A percentile compares a stretch with the other conserved stretches of the same genome.
Evolutionary conservation across 2,888 invertebrate species (phyloP).

Genomic region (Dyspetes luteomarginatus): DNA sequence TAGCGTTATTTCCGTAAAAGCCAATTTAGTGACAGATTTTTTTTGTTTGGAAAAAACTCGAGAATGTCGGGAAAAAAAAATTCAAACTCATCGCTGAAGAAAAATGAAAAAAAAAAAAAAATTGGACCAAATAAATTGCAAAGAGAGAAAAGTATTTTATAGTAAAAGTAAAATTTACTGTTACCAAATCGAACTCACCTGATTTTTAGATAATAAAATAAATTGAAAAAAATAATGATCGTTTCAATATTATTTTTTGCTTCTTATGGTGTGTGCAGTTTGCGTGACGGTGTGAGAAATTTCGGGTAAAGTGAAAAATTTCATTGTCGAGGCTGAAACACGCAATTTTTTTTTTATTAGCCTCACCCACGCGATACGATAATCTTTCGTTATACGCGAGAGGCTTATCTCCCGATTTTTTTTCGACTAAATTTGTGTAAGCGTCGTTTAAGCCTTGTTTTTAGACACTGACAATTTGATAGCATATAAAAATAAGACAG

Average conservation of each 20-base stretch:
- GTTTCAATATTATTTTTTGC: no score
- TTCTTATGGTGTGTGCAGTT: no score
- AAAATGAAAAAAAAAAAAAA: background rate
- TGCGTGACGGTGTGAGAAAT: background rate
- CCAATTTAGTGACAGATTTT: background rate
- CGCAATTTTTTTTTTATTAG: background rate
- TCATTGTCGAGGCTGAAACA: background rate
- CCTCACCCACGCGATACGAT: background rate
- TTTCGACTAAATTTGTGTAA: slow-evolving; percentile 1
- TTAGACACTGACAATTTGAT: background rate
- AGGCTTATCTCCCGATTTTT: background rate
- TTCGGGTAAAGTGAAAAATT: background rate
- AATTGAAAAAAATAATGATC: background rate
- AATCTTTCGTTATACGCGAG: slow-evolving; percentile 8
- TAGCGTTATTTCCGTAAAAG: background rate
- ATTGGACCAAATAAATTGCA: no score
- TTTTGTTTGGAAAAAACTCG: background rate
- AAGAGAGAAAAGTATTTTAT: no score
- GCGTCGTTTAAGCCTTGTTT: slow-evolving; percentile 9
- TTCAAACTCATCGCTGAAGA: background rate
- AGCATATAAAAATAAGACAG: no score
- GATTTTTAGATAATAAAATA: background rate
- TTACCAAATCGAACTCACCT: no score
- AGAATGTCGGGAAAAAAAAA: background rate
- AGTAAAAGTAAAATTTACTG: no score